Evolutionary conservation across 2,888 invertebrate species (phyloP).

Genomic region (Vesta saturnalis): DNA sequence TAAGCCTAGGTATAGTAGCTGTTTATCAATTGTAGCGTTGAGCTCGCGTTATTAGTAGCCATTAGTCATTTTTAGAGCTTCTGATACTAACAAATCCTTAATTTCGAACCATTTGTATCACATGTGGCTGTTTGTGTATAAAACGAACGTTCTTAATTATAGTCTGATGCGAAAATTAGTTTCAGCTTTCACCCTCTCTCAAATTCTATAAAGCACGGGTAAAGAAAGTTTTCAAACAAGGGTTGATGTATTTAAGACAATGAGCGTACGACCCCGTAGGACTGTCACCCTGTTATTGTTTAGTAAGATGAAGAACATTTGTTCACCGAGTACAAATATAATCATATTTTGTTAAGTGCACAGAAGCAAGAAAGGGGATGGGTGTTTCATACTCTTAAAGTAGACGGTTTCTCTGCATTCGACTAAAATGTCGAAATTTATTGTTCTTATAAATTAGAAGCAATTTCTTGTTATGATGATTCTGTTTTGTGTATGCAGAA

Average conservation of each 20-base stretch:
- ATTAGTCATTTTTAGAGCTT: slow-evolving; percentile 32
- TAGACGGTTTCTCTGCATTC: neutral
- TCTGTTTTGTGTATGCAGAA: neutral
- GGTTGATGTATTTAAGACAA: slow-evolving; percentile 21
- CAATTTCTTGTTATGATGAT: neutral
- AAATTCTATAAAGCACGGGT: neutral
- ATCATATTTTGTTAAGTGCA: slow-evolving; percentile 44
- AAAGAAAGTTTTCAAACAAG: slow-evolving; percentile 10
- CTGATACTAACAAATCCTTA: slow-evolving; percentile 21
- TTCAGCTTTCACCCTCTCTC: neutral
- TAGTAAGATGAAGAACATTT: slow-evolving; percentile 39
- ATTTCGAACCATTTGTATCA: neutral
- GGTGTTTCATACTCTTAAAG: neutral
- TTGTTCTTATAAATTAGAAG: slow-evolving; percentile 1
- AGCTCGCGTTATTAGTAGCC: slow-evolving; percentile 34
- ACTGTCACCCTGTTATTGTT: slow-evolving; percentile 36
- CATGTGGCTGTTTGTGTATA: no score
- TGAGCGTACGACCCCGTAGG: slow-evolving; percentile 12
- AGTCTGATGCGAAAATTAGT: neutral
- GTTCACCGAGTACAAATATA: slow-evolving; percentile 44
- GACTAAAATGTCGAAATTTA: neutral
- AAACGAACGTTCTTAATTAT: neutral
- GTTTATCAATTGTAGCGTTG: slow-evolving; percentile 34
- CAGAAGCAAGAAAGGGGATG: slow-evolving; percentile 16
- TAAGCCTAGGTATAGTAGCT: slow-evolving; percentile 27